A percentile compares a stretch with the other conserved stretches of the same genome.
These are phyloP conservation scores for Drosophila lacertosa DNA, from an alignment of 1,140 invertebrate genomes.

Conservation along the genomic window DNA sequence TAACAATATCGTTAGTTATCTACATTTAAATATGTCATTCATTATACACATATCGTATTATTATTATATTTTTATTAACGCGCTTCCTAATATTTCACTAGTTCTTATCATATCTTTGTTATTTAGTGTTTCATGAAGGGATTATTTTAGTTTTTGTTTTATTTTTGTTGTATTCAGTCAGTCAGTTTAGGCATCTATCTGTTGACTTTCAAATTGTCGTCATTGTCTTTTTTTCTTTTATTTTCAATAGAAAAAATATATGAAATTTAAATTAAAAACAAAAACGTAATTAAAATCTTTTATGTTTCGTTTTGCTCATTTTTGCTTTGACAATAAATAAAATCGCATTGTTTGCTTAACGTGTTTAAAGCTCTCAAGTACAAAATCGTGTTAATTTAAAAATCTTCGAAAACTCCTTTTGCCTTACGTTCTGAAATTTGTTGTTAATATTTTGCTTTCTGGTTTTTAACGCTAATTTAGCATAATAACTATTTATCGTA, in stretches of 20 bases:
- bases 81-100: constrained; percentile 67
- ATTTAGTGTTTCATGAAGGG: constrained; percentile 49
- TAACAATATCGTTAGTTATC: constrained; percentile 64
- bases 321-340: constrained; percentile 39
- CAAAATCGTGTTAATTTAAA: constrained; percentile 71
- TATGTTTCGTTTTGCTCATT: constrained; percentile 28
- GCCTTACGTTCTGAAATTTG: constrained; percentile 29
- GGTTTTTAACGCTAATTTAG: constrained; percentile 40
- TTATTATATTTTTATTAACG: constrained; percentile 33
- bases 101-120: constrained; percentile 53
- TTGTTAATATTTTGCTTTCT: constrained; percentile 13
- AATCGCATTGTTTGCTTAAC: constrained; percentile 52
- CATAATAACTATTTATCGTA: constrained; percentile 36
- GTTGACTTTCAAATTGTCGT: constrained; percentile 76
- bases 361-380: constrained; percentile 77
- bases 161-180: constrained; percentile 52
- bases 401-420: constrained; percentile 70
- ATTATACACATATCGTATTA: constrained; percentile 60
- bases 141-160: constrained; percentile 34
- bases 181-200: constrained; percentile 82
- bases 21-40: constrained; percentile 57
- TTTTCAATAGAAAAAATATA: constrained; percentile 58
- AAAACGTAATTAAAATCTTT: constrained; percentile 45
- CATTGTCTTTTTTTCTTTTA: constrained; percentile 73
- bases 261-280: constrained; percentile 39